Base-by-base conservation (phyloP, 2,113 vertebrate species). In the Microcebus ravelobensis region DNA sequence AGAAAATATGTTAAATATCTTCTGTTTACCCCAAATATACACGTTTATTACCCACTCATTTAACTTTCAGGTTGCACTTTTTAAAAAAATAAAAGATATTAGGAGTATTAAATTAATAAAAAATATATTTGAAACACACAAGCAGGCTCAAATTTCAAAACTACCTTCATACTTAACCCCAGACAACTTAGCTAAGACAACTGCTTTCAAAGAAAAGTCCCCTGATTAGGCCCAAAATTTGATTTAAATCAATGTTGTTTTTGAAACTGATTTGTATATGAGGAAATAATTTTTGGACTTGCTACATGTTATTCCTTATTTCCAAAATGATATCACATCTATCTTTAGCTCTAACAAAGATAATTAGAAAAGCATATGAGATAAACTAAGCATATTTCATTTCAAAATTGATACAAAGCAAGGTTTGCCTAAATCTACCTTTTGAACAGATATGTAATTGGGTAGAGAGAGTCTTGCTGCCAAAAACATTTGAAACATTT, bases 21-120 rank as follows among this genome's bases (percentile, higher is more conserved):
- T 92, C 48, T 84, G 31, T 83, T 96, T 95, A 82, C 3, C 13
- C 31, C 23, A 81, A 52, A 93, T 96, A 91, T 85, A 55, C 4
- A 85, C 31, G 13, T 76, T 76, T 82, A 93, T 85, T 55, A 71
- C 29, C 1, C 89, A 82, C 21, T 81, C 5, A 87, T 36, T 83
- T 82, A 92, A 3, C 27, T 63, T 74, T 0, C 3, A 89, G 15
- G 17, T 48, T 76, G 1, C 71, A 18, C 6, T 91, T 91, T 92
- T 81, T 29, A 14, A 63, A 63, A 42, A 48, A 63, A 63, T 29
- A 48, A 71, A 42, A 86, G 25, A 88, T 45, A 65, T 61, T 68
- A 48, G 48, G 8, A 9, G 27, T 3, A 65, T 96, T 74, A 92
- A 84, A 45, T 23, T 89, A 85, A 55, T 50, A 68, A 94, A 84